phyloP scores from a whole-genome alignment of 2,113 vertebrate genomes.

The Pterophyllum scalare region DNA sequence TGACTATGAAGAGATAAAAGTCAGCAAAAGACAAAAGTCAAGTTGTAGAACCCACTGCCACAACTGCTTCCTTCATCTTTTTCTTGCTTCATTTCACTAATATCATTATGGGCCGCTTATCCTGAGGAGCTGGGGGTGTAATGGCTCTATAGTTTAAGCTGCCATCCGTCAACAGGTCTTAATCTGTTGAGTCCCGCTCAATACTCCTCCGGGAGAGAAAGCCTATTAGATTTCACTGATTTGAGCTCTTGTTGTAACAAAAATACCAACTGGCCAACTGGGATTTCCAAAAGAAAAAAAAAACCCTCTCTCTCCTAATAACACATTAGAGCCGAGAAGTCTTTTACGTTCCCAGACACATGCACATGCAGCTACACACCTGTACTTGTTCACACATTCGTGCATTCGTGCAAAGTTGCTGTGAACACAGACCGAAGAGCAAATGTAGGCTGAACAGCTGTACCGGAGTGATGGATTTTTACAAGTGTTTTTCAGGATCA shows the following conservation, averaged over 20 bases:
- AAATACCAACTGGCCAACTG: conserved; percentile 64
- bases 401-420: neutral
- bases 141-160: conserved; percentile 73
- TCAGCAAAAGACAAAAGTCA: neutral
- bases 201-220: conserved; percentile 65
- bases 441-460: conserved; percentile 48
- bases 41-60: conserved; percentile 17
- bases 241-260: conserved; percentile 69
- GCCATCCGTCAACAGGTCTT: conserved; percentile 80
- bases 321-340: conserved; percentile 46
- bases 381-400: conserved; percentile 9
- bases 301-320: conserved; percentile 34
- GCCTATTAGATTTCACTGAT: conserved; percentile 79
- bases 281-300: conserved; percentile 40
- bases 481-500: conserved; percentile 44
- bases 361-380: conserved; percentile 29
- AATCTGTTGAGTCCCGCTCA: conserved; percentile 77
- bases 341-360: conserved; percentile 46
- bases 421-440: conserved; percentile 13
- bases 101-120: conserved; percentile 52
- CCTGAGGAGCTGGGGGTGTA: conserved; percentile 55
- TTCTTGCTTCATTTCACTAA: conserved; percentile 2
- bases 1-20: conserved; percentile 11
- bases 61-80: conserved; percentile 28
- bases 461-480: conserved; percentile 44